phyloP scores from a whole-genome alignment of 1,140 invertebrate species.

The Drosophila lacertosa region DNA sequence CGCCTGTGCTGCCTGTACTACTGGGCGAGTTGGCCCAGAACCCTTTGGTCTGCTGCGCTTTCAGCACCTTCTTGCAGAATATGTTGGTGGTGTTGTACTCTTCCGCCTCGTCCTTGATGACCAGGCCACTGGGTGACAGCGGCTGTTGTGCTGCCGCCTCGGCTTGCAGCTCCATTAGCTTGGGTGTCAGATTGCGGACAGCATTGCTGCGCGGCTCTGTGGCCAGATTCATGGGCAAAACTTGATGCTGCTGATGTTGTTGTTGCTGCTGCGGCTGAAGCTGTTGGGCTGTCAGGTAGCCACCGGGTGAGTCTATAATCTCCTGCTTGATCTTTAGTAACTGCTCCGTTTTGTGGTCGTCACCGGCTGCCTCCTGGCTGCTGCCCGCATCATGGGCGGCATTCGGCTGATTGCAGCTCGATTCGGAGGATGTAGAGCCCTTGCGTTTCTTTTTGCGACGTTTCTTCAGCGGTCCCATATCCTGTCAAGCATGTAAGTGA shows the following conservation, averaged over 20 bases:
- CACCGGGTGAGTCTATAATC: constrained; percentile 71
- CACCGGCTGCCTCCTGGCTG: constrained; percentile 52
- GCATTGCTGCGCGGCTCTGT: constrained; percentile 62
- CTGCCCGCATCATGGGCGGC: constrained; percentile 45
- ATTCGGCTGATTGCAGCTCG: constrained; percentile 70
- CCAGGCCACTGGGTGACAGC: constrained; percentile 47
- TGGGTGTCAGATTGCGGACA: constrained; percentile 79
- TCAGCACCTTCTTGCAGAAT: constrained; percentile 82
- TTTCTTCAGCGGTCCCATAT: constrained; percentile 80
- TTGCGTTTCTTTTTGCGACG: constrained; percentile 83
- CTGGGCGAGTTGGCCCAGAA: constrained; percentile 78
- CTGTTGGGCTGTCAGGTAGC: constrained; percentile 19
- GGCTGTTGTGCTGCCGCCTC: constrained; percentile 30
- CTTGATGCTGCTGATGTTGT: constrained; percentile 49
- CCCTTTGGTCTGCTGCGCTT: constrained; percentile 82
- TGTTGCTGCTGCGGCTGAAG: constrained; percentile 44
- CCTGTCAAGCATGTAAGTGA: constrained; percentile 33
- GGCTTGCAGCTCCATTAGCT: constrained; percentile 69
- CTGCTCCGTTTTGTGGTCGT: constrained; percentile 59
- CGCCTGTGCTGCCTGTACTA: constrained; percentile 32
- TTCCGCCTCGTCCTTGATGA: constrained; percentile 79
- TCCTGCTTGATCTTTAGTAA: constrained; percentile 78
- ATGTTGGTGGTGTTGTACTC: constrained; percentile 76
- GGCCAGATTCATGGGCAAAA: constrained; percentile 78
- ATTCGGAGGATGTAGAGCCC: constrained; percentile 80